Percentiles rank a stretch among this genome's conserved stretches.
phyloP scores from a whole-genome alignment of 2,113 vertebrate genomes.

The Lates calcarifer region DNA sequence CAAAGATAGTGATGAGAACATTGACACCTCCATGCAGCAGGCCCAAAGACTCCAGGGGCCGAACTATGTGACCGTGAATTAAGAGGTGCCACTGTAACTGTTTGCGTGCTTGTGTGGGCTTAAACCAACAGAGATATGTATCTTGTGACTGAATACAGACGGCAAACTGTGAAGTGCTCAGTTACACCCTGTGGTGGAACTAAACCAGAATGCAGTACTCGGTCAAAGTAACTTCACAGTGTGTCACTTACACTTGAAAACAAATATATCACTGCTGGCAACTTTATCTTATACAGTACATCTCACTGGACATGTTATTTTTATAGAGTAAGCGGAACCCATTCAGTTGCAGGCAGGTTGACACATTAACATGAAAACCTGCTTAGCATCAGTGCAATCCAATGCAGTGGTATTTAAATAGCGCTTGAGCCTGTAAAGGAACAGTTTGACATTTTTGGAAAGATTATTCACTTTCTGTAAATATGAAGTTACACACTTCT shows the following conservation, averaged over 20 bases:
- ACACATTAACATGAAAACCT: neutral
- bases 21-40: slow-evolving; percentile 51
- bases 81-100: slow-evolving; percentile 54
- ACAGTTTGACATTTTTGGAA: neutral
- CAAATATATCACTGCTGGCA: slow-evolving; percentile 7
- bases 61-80: slow-evolving; percentile 24
- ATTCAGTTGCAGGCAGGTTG: neutral
- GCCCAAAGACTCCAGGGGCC: slow-evolving; percentile 25
- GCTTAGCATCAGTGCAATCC: neutral
- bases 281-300: neutral
- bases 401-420: neutral
- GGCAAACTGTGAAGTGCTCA: slow-evolving; percentile 66
- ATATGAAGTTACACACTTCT: too few species aligned
- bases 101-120: slow-evolving; percentile 24
- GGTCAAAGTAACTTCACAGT: slow-evolving; percentile 51
- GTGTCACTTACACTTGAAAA: slow-evolving; percentile 26
- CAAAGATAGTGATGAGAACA: slow-evolving; percentile 45
- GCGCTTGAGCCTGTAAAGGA: neutral
- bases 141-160: slow-evolving; percentile 58
- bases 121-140: slow-evolving; percentile 46
- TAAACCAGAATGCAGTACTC: slow-evolving; percentile 40
- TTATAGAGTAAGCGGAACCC: neutral
- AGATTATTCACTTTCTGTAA: neutral
- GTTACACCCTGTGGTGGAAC: slow-evolving; percentile 58
- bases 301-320: slow-evolving; percentile 2